Base-by-base conservation (phyloP, 92 coral and sea anemone species). In the Porites cylindrica region DNA sequence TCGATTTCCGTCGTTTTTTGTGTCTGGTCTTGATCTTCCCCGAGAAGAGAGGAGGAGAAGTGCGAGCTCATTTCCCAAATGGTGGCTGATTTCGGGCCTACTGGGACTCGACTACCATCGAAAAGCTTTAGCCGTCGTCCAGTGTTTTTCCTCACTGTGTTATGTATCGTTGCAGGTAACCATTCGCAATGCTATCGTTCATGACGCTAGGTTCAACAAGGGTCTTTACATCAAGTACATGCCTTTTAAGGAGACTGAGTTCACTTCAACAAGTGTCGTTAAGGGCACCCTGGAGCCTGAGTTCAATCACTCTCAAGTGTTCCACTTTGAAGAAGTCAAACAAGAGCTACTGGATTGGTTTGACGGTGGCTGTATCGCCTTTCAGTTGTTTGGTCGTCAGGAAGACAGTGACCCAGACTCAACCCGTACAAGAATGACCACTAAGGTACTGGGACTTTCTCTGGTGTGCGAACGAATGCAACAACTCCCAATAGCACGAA, bases 321-420 rank as follows among this genome's bases (percentile, higher is more conserved):
- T 97, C 91, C 86, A 93, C 24, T 90, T 95, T 61, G 89, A 91
- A 1, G 86, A 84, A 10, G 92, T 95, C 43, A 84, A 87, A 43
- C 94, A 93, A 52, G 97, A 97, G 0, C 96, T 93, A 69, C 82
- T 97, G 71, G 99, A 97, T 0, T 97, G 99, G 99, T 97, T 97
- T 78, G 98, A 97, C 16, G 65, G 83, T 14, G 99, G 99, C 13
- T 97, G 99, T 64, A 97, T 97, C 68, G 91, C 98, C 1, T 94
- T 97, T 73, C 91, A 92, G 90, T 65, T 97, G 92, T 92, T 85
- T 66, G 99, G 97, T 10, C 89, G 94, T 8, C 99, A 97, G 71
- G 98, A 97, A 64, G 98, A 97, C 82, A 90, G 91, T 9, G 80
- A 90, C 2, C 95, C 98, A 23, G 98, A 97, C 82, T 71, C 96